Evolutionary conservation across 1,140 invertebrate genomes (phyloP), one percentile per base, ranked within the genome.

Genomic region (Acromyrmex heyeri): DNA sequence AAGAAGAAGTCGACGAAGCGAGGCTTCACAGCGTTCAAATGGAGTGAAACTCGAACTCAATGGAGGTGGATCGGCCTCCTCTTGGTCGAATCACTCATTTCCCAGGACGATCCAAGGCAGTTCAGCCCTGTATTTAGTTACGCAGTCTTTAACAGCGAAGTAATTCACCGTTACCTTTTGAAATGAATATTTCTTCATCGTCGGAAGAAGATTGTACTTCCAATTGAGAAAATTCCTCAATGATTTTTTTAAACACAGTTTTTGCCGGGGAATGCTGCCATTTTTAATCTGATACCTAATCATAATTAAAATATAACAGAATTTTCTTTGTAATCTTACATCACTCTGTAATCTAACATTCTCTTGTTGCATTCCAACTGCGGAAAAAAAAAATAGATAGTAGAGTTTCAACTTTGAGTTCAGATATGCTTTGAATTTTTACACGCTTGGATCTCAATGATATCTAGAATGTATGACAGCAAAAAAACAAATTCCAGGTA

Each of bases 41-140:
- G 50, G 70, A 90, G 61, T 86, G 87, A 86, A 91, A 91, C 65
- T 91, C 76, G 89, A 91, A 90, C 86, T 91, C 59, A 77, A 57
- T 18, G 76, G 27, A 85, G 72, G 64, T 86, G 87, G 78, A 86
- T 90, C 82, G 79, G 14, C 48, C 48, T 44, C 30, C 77, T 50
- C 44, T 88, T 59, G 87, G 61, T 76, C 67, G 64, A 86, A 75
- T 85, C 57, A 86, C 57, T 91, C 89, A 90, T 91, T 91, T 91
- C 77, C 89, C 82, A 90, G 76, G 76, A 53, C 70, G 79, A 85
- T 87, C 75, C 86, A 76, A 79, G 83, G 44, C 57, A 86, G 55
- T 72, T 70, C 57, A 65, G 86, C 27, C 69, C 73, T 48, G 81
- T 90, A 90, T 90, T 81, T 82, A 86, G 88, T 90, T 90, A 90